These are phyloP conservation scores for Capitella teleta DNA, from an alignment of 1,140 invertebrate species.

Conservation along the genomic window DNA sequence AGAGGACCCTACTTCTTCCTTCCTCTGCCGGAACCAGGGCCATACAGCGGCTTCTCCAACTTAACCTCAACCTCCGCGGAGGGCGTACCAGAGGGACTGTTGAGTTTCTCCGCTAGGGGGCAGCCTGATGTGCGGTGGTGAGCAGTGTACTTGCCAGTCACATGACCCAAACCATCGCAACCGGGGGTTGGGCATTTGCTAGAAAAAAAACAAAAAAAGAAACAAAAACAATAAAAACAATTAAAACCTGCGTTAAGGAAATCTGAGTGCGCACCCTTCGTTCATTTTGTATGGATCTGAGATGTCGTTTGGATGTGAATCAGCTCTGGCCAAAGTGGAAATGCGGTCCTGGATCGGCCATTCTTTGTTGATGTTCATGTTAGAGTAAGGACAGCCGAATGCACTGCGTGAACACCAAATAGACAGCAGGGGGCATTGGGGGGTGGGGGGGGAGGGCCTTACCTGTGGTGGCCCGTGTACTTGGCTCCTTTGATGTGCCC, in stretches of 20 bases:
- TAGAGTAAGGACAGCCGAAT: constrained; percentile 73
- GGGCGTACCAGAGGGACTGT: neutral
- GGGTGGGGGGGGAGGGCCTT: constrained; percentile 3
- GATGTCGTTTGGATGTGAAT: too few species aligned
- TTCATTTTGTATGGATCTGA: neutral
- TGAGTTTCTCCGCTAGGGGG: constrained; percentile 57
- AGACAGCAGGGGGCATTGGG: neutral
- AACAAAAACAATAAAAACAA: too few species aligned
- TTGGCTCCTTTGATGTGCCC: constrained; percentile 56
- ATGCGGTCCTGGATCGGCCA: constrained; percentile 36
- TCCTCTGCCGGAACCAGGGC: constrained; percentile 9
- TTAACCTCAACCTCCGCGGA: constrained; percentile 1
- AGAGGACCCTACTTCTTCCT: constrained; percentile 13
- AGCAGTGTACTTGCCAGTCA: constrained; percentile 58
- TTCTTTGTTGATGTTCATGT: constrained; percentile 55
- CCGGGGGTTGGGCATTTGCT: constrained; percentile 28
- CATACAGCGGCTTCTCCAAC: constrained; percentile 6
- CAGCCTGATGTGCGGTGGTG: constrained; percentile 62
- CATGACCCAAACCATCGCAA: constrained; percentile 29
- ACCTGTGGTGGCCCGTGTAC: constrained; percentile 59
- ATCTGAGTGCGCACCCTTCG: neutral
- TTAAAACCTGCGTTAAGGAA: neutral
- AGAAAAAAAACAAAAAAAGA: too few species aligned
- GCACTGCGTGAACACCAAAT: constrained; percentile 39
- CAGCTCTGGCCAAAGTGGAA: too few species aligned